Evolutionary conservation across 2,113 vertebrate species (phyloP), one percentile per base, ranked within the genome.

Genomic region (Pogona vitticeps): DNA sequence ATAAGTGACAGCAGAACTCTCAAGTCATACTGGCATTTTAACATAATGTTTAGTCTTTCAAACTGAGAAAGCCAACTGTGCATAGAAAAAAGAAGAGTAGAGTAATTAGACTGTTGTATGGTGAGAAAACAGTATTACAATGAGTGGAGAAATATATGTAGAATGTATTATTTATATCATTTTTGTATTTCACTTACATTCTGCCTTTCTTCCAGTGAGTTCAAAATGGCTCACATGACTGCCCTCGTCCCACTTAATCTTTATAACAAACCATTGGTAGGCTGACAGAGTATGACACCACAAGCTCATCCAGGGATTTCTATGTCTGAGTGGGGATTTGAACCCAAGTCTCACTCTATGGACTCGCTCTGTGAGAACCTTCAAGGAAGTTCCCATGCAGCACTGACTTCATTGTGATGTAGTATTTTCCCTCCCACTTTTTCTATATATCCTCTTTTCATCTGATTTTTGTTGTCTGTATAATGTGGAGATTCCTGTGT

Each of bases 371-470:
- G n/a, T n/a, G n/a, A n/a, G n/a, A n/a, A 10, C 33, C 9, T 0
- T 10, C 6, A 3, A 2, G 38, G 0, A 3, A 1, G 58, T 2
- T 38, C 2, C 28, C 1, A 76, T 1, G 86, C 80, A 31, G 58
- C 2, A 68, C 36, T 77, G 87, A 91, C 26, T 88, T 90, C 65
- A 91, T 82, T 90, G 87, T 86, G 75, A 88, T 52, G 42, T 33
- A 33, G 65, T 15, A 21, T 26, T 36, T 59, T 79, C 21, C n/a
- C n/a, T 40, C 7, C 31, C 8, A 26, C n/a, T 70, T 70, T 70
- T 9, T 80, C 21, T 38, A 23, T 63, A 14, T 38, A 18, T 65
- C 13, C 33, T 3, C 58, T 42, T 38, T 63, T 26, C 15, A 56
- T 38, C 33, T 63, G 7, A 23, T 40, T 40, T 63, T 36, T 14